Conservation (phyloP, 2,888 invertebrate genomes). For the Mantis religiosa region DNA sequence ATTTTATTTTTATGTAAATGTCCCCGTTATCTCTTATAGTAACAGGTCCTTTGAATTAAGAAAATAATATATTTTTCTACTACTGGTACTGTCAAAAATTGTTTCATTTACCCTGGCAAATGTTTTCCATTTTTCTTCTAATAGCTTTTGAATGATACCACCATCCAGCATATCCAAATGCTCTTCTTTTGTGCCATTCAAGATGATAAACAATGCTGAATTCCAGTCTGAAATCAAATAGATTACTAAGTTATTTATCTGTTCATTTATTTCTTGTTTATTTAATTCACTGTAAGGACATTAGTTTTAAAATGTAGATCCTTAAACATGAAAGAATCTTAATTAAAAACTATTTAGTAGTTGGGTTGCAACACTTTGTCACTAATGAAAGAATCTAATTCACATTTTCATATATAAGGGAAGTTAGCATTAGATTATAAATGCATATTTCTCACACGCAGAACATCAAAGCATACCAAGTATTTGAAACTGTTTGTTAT, state of each 20-base stretch:
- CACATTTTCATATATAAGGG: too few relatives aligned
- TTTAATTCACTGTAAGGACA: too few relatives aligned
- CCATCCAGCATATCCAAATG: slow-evolving; percentile 99
- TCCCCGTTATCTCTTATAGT: too few relatives aligned
- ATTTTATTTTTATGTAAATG: too few relatives aligned
- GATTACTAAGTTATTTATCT: slow-evolving; percentile 4
- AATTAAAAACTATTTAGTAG: too few relatives aligned
- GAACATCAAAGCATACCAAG: too few relatives aligned
- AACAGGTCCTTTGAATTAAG: too few relatives aligned
- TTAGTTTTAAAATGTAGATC: not conserved
- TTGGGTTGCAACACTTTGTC: too few relatives aligned
- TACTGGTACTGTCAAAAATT: not conserved
- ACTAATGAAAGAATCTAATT: not conserved
- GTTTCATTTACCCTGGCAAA: slow-evolving; percentile 75
- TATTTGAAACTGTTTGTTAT: too few relatives aligned
- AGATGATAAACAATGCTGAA: slow-evolving; percentile 93
- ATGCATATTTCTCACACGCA: too few relatives aligned
- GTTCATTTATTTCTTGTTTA: slow-evolving; percentile 15
- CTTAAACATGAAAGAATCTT: not conserved
- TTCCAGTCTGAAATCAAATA: slow-evolving; percentile 79
- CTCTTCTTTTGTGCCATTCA: slow-evolving; percentile 95
- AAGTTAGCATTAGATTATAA: too few relatives aligned
- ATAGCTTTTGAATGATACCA: slow-evolving; percentile 91
- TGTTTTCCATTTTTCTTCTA: slow-evolving; percentile 99
- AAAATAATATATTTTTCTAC: too few relatives aligned